phyloP scores from a whole-genome alignment of 2,113 vertebrate genomes.

The Ammospiza caudacuta region DNA sequence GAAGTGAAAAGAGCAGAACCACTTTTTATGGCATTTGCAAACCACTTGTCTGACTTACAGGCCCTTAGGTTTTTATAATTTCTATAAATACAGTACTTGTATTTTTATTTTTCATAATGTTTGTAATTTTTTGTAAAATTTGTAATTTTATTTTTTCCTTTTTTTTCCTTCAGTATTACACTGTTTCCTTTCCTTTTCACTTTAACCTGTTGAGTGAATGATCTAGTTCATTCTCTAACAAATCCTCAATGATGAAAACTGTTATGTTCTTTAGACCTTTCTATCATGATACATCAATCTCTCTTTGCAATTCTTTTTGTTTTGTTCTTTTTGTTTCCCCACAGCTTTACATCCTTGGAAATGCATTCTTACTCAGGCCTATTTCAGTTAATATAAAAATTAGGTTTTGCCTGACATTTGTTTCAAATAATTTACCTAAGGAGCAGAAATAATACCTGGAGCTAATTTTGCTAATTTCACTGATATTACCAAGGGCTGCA shows the following conservation, averaged over 20 bases:
- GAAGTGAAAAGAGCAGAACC: neutral
- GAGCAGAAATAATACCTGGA: conserved; percentile 5
- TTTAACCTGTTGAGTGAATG: neutral
- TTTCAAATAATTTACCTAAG: conserved; percentile 11
- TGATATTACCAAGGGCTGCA: neutral
- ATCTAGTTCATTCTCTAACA: neutral
- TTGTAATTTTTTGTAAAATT: too few species aligned
- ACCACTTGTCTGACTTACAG: neutral
- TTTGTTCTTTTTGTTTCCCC: fast-evolving
- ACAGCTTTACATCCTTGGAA: neutral
- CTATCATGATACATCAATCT: neutral
- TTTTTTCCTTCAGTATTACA: neutral
- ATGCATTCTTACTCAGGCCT: neutral
- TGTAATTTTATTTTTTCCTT: neutral
- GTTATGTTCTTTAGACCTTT: neutral
- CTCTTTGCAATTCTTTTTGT: neutral
- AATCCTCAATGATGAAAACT: neutral
- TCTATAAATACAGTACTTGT: neutral
- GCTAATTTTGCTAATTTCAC: neutral
- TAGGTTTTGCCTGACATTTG: neutral
- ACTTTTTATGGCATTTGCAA: neutral
- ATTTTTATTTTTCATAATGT: neutral
- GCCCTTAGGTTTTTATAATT: neutral
- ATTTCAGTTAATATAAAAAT: neutral
- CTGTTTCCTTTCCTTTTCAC: neutral